Percentiles rank a stretch among this genome's conserved stretches.
phyloP scores from a whole-genome alignment of 1,140 invertebrate species.

The Drosophila ironensis region DNA sequence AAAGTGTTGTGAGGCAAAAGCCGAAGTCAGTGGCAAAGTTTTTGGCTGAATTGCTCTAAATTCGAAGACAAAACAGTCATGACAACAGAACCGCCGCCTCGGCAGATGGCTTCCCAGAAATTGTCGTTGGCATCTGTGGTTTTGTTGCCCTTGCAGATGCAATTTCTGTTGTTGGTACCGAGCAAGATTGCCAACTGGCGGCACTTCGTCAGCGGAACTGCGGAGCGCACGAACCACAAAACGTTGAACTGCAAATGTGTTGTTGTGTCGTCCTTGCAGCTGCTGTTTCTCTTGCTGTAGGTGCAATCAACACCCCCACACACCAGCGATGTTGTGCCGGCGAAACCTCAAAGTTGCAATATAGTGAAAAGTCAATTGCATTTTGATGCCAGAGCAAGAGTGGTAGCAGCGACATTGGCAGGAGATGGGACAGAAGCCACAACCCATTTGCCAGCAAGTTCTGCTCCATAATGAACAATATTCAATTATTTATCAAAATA shows the following conservation, averaged over 20 bases:
- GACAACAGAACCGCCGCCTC: slow-evolving; percentile 15
- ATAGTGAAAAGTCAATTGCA: slow-evolving; percentile 76
- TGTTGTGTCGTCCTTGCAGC: no score
- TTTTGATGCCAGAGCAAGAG: slow-evolving; percentile 61
- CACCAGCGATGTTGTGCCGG: slow-evolving; percentile 16
- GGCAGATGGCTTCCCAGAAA: slow-evolving; percentile 41
- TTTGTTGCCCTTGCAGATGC: slow-evolving; percentile 21
- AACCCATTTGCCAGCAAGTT: slow-evolving; percentile 48
- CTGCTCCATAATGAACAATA: slow-evolving; percentile 58
- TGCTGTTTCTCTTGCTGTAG: no score
- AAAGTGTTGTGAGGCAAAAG: slow-evolving; percentile 57
- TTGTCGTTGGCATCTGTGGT: slow-evolving; percentile 60
- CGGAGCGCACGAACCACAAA: slow-evolving; percentile 34
- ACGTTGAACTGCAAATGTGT: slow-evolving; percentile 41
- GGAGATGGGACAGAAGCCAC: slow-evolving; percentile 30
- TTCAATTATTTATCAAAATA: slow-evolving; percentile 75
- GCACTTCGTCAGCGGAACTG: slow-evolving; percentile 54
- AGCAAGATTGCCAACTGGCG: slow-evolving; percentile 10
- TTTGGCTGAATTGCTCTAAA: slow-evolving; percentile 44
- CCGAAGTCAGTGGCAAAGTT: slow-evolving; percentile 43
- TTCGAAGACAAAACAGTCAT: slow-evolving; percentile 53
- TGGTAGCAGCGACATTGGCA: slow-evolving; percentile 17
- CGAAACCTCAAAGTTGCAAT: slow-evolving; percentile 70
- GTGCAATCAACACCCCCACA: slow-evolving; percentile 42
- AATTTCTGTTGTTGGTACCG: neutral